These are phyloP conservation scores for Balanococcus diminutus DNA, from an alignment of 2,888 invertebrate species.

Conservation along the genomic window DNA sequence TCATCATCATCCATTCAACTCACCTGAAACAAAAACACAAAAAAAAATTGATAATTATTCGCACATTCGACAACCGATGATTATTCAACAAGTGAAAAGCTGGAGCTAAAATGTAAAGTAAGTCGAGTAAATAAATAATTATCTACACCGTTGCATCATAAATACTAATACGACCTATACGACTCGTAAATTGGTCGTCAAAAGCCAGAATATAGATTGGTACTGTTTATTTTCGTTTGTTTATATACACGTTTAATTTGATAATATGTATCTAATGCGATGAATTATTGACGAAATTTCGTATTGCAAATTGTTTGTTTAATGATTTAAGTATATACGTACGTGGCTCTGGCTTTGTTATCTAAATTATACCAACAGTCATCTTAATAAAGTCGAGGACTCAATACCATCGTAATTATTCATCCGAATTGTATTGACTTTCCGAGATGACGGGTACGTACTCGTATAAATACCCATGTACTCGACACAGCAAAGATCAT, in stretches of 20 bases:
- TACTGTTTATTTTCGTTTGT: slow-evolving; percentile 31
- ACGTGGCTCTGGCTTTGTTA: slow-evolving; percentile 13
- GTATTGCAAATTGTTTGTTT: slow-evolving; percentile 5
- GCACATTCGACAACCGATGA: neutral
- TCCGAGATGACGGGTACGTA: neutral
- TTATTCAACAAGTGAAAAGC: neutral
- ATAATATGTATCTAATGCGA: slow-evolving; percentile 31
- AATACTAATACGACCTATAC: neutral
- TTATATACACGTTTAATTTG: slow-evolving; percentile 27
- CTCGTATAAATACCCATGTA: neutral
- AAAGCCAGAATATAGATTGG: neutral
- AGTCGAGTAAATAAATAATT: neutral
- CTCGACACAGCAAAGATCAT: neutral
- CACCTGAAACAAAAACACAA: neutral
- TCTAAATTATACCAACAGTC: slow-evolving; percentile 14
- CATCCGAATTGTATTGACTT: slow-evolving; percentile 32
- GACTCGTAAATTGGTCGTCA: neutral
- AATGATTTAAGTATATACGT: slow-evolving; percentile 8
- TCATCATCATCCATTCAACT: neutral
- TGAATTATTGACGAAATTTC: slow-evolving; percentile 13
- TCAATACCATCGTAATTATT: slow-evolving; percentile 26
- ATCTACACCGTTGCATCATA: neutral
- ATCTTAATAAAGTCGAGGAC: slow-evolving; percentile 22
- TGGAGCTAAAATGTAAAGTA: neutral
- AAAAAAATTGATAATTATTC: neutral